Evolutionary conservation across 1,140 invertebrate genomes (phyloP), one percentile per base, ranked within the genome.

Genomic region (Scaptodrosophila lebanonensis): DNA sequence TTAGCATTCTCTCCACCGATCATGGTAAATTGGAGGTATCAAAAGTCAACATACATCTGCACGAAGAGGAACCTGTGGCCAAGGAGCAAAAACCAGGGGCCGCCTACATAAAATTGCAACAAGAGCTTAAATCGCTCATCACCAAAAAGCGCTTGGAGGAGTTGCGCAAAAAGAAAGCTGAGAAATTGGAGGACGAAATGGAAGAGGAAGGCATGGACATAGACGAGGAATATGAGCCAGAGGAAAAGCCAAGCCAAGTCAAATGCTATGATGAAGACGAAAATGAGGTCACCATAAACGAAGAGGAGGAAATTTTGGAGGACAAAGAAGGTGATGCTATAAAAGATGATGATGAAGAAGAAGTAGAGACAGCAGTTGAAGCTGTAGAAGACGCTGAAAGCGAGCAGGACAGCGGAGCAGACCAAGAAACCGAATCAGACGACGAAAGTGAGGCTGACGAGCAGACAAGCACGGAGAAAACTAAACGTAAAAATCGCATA

Each of bases 51-150:
- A 61, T 68, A 83, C 25, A 66, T 60, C 9, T 44, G 50, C 27
- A 75, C 22, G 62, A 83, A 53, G 56, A 73, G 12, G 87, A 88
- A 56, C 9, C 84, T 57, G 45, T 68, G 47, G 16, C 76, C 86
- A 66, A 82, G 83, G 38, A 86, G 16, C 77, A 88, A 17, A 90
- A 89, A 63, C 91, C 92, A 4, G 91, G 92, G 0, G 88, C 88
- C 7, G 89, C 88, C 44, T 86, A 90, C 13, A 66, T 86, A 7
- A 88, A 88, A 48, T 84, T 93, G 20, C 89, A 89, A 61, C 87
- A 91, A 49, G 87, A 89, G 40, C 84, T 93, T 0, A 88, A 90
- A 52, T 68, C 87, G 3, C 85, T 90, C 70, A 93, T 93, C 50
- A 87, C 84, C 0, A 71, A 86, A 15, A 89, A 89, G 59, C 87